Evolutionary conservation across 2,888 invertebrate species (phyloP).

Genomic region (Acanthoscelides obtectus): DNA sequence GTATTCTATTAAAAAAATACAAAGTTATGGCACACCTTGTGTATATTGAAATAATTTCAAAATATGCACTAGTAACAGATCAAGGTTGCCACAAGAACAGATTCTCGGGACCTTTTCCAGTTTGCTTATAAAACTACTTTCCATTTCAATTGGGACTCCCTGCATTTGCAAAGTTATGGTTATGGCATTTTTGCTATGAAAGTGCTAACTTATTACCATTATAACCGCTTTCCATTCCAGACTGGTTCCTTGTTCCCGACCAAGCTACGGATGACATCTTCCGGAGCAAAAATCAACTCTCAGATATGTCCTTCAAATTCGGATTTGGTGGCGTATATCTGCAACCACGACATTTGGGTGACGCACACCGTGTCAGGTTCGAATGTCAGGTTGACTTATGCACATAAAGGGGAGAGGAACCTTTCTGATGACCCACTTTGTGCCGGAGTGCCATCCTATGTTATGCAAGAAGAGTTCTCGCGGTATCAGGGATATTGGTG

Average conservation of each 20-base stretch:
- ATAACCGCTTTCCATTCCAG: conserved; percentile 37
- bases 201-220: too few relatives aligned
- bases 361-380: conserved; percentile 64
- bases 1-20: too few relatives aligned
- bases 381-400: conserved; percentile 67
- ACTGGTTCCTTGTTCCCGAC: conserved; percentile 63
- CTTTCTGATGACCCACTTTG: conserved; percentile 79
- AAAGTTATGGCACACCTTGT: too few relatives aligned
- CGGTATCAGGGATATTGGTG: conserved; percentile 98
- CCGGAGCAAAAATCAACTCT: conserved; percentile 71
- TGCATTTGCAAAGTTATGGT: too few relatives aligned
- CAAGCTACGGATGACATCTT: conserved; percentile 59
- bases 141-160: too few relatives aligned
- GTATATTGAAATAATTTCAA: too few relatives aligned
- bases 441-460: conserved; percentile 96
- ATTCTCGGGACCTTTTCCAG: too few relatives aligned
- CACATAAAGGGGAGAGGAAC: conserved; percentile 60
- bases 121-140: too few relatives aligned
- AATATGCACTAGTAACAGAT: too few relatives aligned
- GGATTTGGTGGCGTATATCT: conserved; percentile 84
- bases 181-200: too few relatives aligned
- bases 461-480: conserved; percentile 97
- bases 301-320: conserved; percentile 78
- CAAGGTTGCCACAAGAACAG: too few relatives aligned
- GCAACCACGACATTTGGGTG: conserved; percentile 88